Percentiles rank a stretch among this genome's conserved stretches.
Evolutionary conservation across 1,140 invertebrate species (phyloP).

Genomic region (Archivesica marissinica): DNA sequence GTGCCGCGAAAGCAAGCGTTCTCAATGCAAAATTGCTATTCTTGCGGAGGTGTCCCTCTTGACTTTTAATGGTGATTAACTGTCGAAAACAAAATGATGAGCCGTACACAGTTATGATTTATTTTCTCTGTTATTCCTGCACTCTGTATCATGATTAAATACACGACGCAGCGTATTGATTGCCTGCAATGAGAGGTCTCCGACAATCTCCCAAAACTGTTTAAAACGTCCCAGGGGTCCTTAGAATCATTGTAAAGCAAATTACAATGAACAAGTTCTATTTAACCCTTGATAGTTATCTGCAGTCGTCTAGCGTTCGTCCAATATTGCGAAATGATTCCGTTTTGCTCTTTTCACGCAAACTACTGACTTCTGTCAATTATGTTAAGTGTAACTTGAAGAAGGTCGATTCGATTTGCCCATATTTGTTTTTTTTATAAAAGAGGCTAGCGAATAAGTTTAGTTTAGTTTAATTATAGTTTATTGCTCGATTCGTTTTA

Average conservation of each 20-base stretch:
- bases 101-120: slow-evolving; percentile 18
- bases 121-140: slow-evolving; percentile 15
- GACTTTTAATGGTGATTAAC: slow-evolving; percentile 25
- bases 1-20: not conserved
- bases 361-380: slow-evolving; percentile 26
- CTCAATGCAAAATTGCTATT: not conserved
- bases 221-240: slow-evolving; percentile 28
- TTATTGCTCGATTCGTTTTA: too few relatives aligned
- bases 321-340: slow-evolving; percentile 20
- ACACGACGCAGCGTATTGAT: slow-evolving; percentile 10
- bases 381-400: not conserved
- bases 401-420: not conserved
- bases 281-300: slow-evolving; percentile 32
- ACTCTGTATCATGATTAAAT: slow-evolving; percentile 15
- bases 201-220: slow-evolving; percentile 24
- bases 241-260: slow-evolving; percentile 28
- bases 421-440: too few relatives aligned
- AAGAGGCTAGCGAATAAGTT: too few relatives aligned
- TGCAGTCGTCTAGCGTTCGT: not conserved
- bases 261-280: slow-evolving; percentile 53
- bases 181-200: slow-evolving; percentile 8
- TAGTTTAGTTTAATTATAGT: too few relatives aligned
- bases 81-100: slow-evolving; percentile 29
- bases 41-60: not conserved
- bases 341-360: slow-evolving; percentile 43